Evolutionary conservation across 2,797 vertebrate genomes (phyloP), one percentile per base, ranked within the genome.

Genomic region (Gymnoscopelus microlampas): DNA sequence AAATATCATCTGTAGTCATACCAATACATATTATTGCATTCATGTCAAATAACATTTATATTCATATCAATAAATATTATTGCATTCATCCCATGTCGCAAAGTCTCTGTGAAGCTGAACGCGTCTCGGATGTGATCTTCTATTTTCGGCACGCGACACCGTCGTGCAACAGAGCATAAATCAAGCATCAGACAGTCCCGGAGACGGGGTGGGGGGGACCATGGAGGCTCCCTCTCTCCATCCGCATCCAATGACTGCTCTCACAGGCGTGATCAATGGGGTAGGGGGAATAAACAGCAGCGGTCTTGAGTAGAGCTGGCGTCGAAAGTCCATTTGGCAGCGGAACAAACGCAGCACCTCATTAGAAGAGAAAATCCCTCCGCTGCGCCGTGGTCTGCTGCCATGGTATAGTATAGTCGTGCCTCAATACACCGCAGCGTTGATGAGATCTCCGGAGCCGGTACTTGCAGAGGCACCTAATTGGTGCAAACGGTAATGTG

Each of bases 281-380:
- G 64, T 44, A 77, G 68, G 63, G 63, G 84, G 66, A 74, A 85
- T 79, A 77, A 70, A 73, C 80, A 54, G 39, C 69, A 78, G 73
- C 23, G 7, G 77, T 77, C 76, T 79, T 79, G 50, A 70, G 73
- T 77, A 10, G 77, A 79, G 75, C 69, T 63, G 56, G 15, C 80
- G 77, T 79, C 74, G 32, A 83, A 82, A 83, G 87, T 90, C 78
- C 80, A 79, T 73, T 86, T 90, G 86, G 83, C 88, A 79, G 70
- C 73, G 75, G 71, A 79, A 84, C 80, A 87, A 88, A 90, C 85
- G 74, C 81, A 50, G 77, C 76, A 81, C 83, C 84, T 91, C 89
- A 91, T 91, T 91, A 92, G 88, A 82, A 77, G 53, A 61, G 39
- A 82, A 80, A 78, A 77, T 85, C 85, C 84, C 82, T 53, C 64